Percentiles rank a stretch among this genome's conserved stretches.
These are phyloP conservation scores for Metalampra italica DNA, from an alignment of 2,888 invertebrate genomes.

Conservation along the genomic window DNA sequence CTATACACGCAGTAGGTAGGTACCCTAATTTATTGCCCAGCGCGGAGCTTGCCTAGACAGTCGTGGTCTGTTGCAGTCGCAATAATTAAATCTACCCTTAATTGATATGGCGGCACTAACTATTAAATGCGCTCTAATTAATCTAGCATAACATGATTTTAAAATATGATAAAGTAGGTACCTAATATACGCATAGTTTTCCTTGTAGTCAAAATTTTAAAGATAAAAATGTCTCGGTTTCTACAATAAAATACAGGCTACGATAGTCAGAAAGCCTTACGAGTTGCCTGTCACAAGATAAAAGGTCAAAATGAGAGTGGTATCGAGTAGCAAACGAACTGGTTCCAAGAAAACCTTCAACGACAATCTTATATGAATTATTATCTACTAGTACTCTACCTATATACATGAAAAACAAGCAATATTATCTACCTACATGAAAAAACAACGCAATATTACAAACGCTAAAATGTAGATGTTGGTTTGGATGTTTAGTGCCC, in stretches of 20 bases:
- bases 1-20: background rate
- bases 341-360: slow-evolving; percentile 44
- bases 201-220: no score
- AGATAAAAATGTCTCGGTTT: background rate
- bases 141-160: background rate
- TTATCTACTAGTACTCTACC: no score
- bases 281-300: slow-evolving; percentile 21
- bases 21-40: slow-evolving; percentile 49
- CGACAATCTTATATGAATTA: slow-evolving; percentile 6
- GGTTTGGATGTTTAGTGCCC: no score
- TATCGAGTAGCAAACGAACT: slow-evolving; percentile 34
- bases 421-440: no score
- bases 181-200: no score
- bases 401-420: no score
- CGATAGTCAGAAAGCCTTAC: slow-evolving; percentile 29
- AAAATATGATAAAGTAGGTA: no score
- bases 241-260: slow-evolving; percentile 12
- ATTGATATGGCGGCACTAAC: slow-evolving; percentile 61
- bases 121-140: slow-evolving; percentile 37
- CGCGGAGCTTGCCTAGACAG: slow-evolving; percentile 41
- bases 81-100: slow-evolving; percentile 65
- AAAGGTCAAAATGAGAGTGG: slow-evolving; percentile 42
- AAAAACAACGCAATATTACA: no score
- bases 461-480: no score
- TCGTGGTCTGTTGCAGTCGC: slow-evolving; percentile 47